These are phyloP conservation scores for Thunnus maccoyii DNA, from an alignment of 2,113 vertebrate species.

Conservation along the genomic window DNA sequence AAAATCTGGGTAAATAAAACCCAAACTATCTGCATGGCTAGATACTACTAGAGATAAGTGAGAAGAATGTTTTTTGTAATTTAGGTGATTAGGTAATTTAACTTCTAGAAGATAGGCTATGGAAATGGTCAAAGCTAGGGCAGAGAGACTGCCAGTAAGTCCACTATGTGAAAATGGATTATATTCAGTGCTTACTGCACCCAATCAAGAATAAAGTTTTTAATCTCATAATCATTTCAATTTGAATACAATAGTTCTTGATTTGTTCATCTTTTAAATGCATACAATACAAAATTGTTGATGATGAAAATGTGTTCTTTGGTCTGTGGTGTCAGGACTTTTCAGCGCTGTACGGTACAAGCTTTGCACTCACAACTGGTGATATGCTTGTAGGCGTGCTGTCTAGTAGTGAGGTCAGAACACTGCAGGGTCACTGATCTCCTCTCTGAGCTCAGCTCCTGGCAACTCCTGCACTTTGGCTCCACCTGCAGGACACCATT, in stretches of 20 bases:
- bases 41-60: background rate
- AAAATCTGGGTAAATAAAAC: too few relatives aligned
- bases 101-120: background rate
- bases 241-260: background rate
- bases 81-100: background rate
- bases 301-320: background rate
- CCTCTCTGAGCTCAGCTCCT: slow-evolving; percentile 11
- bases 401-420: slow-evolving; percentile 7
- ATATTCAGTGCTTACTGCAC: background rate
- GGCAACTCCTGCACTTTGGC: slow-evolving; percentile 41
- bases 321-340: background rate
- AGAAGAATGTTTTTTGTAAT: background rate
- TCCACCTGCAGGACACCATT: slow-evolving; percentile 40
- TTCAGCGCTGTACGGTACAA: background rate
- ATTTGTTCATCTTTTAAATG: background rate
- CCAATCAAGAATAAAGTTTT: too few relatives aligned
- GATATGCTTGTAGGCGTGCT: slow-evolving; percentile 49
- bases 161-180: background rate
- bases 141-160: background rate
- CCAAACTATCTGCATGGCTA: too few relatives aligned
- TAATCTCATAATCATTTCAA: background rate
- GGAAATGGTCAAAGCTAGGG: background rate
- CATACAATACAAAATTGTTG: too few relatives aligned
- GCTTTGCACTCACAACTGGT: slow-evolving; percentile 57
- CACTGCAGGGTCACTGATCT: slow-evolving; percentile 45